Evolutionary conservation across 2,113 vertebrate species (phyloP), one percentile per base, ranked within the genome.

Genomic region (Oryzias melastigma): DNA sequence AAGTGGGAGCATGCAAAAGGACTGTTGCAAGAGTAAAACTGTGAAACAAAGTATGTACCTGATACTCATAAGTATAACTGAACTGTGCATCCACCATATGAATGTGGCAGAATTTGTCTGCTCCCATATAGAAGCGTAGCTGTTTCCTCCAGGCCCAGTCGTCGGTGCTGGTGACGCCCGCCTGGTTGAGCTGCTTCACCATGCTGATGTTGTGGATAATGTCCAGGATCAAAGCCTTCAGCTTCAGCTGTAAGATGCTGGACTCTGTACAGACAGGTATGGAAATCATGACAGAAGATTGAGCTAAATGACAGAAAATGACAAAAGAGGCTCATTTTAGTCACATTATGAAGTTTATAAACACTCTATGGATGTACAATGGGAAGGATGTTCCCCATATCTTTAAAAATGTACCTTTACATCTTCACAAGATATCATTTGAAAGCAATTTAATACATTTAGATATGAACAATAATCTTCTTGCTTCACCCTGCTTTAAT

Each of bases 31-130:
- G 25, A 5, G 25, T 27, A 27, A 27, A 5, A 27, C 4, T 27
- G 25, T 35, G 35, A 35, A 12, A 12, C 10, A 2, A 35, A 35
- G 35, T 12, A 54, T 74, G 27, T 59, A 98, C 97, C 97, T 99
- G 97, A 87, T 99, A 99, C 78, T 99, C 97, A 0, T 98, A 99
- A 5, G 96, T 98, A 66, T 99, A 98, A 52, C 89, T 92, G 80
- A 99, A 95, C 41, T 94, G 92, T 13, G 95, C 95, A 78, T 99
- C 95, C 63, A 99, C 97, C 97, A 99, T 98, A 44, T 93, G 93
- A 72, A 97, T 76, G 8, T 80, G 87, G 78, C 97, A 99, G 62
- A 82, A 89, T 45, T 93, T 86, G 58, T 96, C 91, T 25, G 66
- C 16, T 27, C 86, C 91, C 92, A 98, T 92, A 77, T 97, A 99